Evolutionary conservation across 2,888 invertebrate species (phyloP).

Genomic region (Galerucella pusilla): DNA sequence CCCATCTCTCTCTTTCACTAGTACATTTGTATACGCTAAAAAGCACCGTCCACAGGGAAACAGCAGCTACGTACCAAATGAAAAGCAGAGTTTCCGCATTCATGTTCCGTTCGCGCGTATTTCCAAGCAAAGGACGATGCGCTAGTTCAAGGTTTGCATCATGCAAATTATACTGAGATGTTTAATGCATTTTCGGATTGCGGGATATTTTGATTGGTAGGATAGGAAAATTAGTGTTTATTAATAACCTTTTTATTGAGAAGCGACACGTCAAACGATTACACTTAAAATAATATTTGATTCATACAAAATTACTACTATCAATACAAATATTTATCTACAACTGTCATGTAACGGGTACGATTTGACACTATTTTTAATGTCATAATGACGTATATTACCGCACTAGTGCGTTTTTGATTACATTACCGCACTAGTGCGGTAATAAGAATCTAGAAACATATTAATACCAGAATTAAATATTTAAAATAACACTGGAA

Average conservation of each 20-base stretch:
- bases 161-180: conserved; percentile 26
- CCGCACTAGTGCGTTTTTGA: too few relatives aligned
- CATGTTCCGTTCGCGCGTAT: conserved; percentile 21
- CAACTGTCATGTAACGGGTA: too few relatives aligned
- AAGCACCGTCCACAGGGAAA: conserved; percentile 41
- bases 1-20: conserved; percentile 17
- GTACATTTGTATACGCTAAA: conserved; percentile 47
- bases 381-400: too few relatives aligned
- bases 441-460: too few relatives aligned
- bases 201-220: neutral
- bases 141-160: conserved; percentile 35
- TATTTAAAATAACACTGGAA: too few relatives aligned
- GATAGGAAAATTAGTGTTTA: neutral
- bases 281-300: too few relatives aligned
- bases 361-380: too few relatives aligned
- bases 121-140: conserved; percentile 22
- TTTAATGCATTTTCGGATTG: neutral
- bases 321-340: too few relatives aligned
- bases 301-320: too few relatives aligned
- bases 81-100: conserved; percentile 39
- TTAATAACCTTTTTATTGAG: neutral
- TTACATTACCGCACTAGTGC: too few relatives aligned
- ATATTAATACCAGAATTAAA: too few relatives aligned
- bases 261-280: too few relatives aligned
- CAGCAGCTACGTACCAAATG: conserved; percentile 37